Evolutionary conservation across 1,140 invertebrate genomes (phyloP).

Genomic region (Euura lappo): DNA sequence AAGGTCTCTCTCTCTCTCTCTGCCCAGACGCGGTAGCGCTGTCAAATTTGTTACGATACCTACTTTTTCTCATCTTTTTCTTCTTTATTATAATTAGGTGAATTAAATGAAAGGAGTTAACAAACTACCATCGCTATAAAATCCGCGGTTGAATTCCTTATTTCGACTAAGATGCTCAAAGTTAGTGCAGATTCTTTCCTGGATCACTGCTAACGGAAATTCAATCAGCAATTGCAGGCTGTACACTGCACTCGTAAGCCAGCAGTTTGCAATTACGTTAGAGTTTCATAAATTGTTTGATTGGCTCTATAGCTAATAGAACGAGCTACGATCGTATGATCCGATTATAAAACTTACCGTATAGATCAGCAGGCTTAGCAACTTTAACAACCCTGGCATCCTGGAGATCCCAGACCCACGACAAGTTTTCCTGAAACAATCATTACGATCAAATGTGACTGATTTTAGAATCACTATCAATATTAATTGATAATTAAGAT

Average conservation of each 20-base stretch:
- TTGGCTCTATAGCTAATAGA: not conserved
- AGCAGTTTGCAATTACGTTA: not conserved
- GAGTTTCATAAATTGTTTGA: too few relatives aligned
- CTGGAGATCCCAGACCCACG: slow-evolving; percentile 58
- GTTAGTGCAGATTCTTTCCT: too few relatives aligned
- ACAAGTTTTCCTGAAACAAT: slow-evolving; percentile 49
- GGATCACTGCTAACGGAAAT: too few relatives aligned
- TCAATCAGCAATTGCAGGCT: too few relatives aligned
- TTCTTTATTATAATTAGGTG: not conserved
- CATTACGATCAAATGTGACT: too few relatives aligned
- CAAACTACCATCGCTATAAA: not conserved
- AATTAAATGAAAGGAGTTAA: not conserved
- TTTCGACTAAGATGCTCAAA: too few relatives aligned
- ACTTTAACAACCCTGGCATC: slow-evolving; percentile 59
- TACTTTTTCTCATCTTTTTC: not conserved
- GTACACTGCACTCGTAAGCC: not conserved
- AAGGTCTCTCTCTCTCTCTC: too few relatives aligned
- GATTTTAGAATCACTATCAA: too few relatives aligned
- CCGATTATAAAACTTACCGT: slow-evolving; percentile 45
- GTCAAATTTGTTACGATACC: not conserved
- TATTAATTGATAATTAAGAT: too few relatives aligned
- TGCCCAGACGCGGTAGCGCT: not conserved
- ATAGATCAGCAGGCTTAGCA: slow-evolving; percentile 59
- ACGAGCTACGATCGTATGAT: not conserved
- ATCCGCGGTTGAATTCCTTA: too few relatives aligned